These are phyloP conservation scores for Cosmia trapezina DNA, from an alignment of 2,888 invertebrate species.

Conservation along the genomic window DNA sequence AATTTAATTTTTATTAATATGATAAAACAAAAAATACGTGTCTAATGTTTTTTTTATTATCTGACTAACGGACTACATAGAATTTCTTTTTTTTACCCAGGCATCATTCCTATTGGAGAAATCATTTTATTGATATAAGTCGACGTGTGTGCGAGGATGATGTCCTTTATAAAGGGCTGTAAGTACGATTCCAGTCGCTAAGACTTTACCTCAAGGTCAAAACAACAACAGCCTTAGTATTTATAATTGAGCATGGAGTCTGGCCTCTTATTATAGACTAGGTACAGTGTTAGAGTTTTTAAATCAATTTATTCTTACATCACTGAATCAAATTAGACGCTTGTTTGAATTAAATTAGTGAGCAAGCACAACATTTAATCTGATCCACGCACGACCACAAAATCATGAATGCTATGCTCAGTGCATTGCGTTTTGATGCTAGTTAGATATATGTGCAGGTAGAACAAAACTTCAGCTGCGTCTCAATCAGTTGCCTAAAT, in stretches of 20 bases:
- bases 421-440: not conserved
- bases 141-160: not conserved
- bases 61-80: no score
- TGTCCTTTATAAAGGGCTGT: not conserved
- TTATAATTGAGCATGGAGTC: not conserved
- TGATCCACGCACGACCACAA: not conserved
- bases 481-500: conserved; percentile 39
- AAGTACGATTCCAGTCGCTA: not conserved
- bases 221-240: not conserved
- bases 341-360: not conserved
- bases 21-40: no score
- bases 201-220: not conserved
- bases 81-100: no score
- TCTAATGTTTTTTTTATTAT: no score
- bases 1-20: no score
- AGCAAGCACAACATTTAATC: not conserved
- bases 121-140: conserved; percentile 44
- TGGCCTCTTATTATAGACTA: not conserved
- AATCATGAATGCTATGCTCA: not conserved
- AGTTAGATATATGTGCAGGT: not conserved
- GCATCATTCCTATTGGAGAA: conserved; percentile 14
- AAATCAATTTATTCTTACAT: not conserved
- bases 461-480: not conserved
- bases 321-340: not conserved
- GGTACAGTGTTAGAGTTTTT: not conserved